Base-by-base conservation (phyloP, 2,888 invertebrate species). In the Cordilura impudica region DNA sequence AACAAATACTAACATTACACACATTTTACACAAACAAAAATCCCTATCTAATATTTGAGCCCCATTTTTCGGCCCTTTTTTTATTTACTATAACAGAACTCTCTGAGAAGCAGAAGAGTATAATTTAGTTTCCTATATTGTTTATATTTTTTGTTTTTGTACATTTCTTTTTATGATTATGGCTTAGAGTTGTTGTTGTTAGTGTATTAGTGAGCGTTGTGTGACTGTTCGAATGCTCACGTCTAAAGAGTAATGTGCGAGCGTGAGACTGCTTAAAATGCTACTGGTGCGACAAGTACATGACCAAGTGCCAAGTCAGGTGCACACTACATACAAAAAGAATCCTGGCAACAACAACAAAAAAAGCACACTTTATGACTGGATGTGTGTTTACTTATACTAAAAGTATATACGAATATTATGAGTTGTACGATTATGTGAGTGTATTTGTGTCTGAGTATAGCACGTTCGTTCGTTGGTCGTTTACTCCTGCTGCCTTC, bases 211-310 rank as follows among this genome's bases (percentile, higher is more conserved):
- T 78, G 47, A 67, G 49, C 63, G 18, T 19, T 31, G 53, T 78
- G 56, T 74, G 70, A 65, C 58, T 75, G 65, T 51, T 35, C 65
- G 54, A 31, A 63, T 43, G 74, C 73, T 78, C 79, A 74, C 77
- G 80, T 78, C 66, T 69, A 74, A 66, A 74, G 84, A 85, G 85
- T 85, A 83, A 82, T 82, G 81, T 71, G 84, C 85, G 87, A 87
- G 89, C 90, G 89, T 90, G 90, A 89, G 87, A 86, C 89, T 89
- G 88, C 88, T 89, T 89, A 89, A 89, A 89, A 89, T 89, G 89
- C 89, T 88, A 88, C 89, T 89, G 89, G 89, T 88, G 89, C 88
- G 86, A 85, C 86, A 83, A 83, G 89, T 87, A 88, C 89, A 89
- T 89, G 89, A 89, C 89, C 87, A 85, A 83, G 82, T 84, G 83